Conservation (phyloP, 1,140 invertebrate genomes). For the Habropoda laboriosa region DNA sequence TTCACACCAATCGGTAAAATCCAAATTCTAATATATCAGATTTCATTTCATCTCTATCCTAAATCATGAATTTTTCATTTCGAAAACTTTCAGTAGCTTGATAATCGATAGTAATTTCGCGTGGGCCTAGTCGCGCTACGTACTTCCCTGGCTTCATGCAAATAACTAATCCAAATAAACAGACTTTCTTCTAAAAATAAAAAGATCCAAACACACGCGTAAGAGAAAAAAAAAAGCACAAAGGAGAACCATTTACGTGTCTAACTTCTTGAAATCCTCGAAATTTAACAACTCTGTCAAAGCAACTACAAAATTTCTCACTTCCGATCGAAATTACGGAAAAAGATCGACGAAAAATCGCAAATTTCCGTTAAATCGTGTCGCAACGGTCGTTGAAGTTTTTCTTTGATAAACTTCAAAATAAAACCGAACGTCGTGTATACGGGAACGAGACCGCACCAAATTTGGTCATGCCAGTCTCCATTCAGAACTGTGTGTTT, state of each 20-base stretch:
- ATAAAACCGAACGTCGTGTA: constrained; percentile 20
- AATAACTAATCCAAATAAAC: constrained; percentile 70
- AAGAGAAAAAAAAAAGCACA: constrained; percentile 14
- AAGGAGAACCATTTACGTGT: background rate
- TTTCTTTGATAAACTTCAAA: constrained; percentile 36
- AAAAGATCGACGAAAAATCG: background rate
- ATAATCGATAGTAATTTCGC: constrained; percentile 25
- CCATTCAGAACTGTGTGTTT: constrained; percentile 68
- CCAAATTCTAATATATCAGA: too few species aligned
- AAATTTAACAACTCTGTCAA: background rate
- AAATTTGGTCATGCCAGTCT: constrained; percentile 75
- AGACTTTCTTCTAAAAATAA: constrained; percentile 60
- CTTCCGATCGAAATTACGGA: background rate
- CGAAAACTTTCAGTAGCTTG: background rate
- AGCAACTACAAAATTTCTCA: background rate
- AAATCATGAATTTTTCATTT: background rate
- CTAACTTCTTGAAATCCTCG: background rate
- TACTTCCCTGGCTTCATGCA: constrained; percentile 59
- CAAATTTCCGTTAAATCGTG: background rate
- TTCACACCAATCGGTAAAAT: too few species aligned
- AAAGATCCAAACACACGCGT: background rate
- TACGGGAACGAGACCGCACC: constrained; percentile 73
- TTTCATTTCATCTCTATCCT: too few species aligned
- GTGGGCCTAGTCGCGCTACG: background rate
- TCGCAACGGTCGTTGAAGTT: background rate